Evolutionary conservation across 2,113 vertebrate species (phyloP).

Genomic region (Lophura nycthemera): DNA sequence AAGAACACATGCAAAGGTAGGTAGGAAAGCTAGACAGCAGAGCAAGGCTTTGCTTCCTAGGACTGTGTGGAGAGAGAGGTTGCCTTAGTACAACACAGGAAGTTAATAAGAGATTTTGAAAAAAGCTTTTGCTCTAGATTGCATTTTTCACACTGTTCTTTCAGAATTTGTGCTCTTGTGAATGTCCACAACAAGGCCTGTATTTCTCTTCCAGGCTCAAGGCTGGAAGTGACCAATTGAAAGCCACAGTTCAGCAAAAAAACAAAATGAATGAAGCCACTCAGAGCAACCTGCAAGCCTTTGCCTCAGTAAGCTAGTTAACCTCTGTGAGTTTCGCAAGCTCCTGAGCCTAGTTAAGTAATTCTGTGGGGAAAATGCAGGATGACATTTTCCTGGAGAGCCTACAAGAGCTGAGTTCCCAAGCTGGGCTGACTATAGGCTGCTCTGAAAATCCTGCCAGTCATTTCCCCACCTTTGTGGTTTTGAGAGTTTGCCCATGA

Average conservation of each 20-base stretch:
- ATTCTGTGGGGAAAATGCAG: neutral
- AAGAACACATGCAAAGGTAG: constrained; percentile 81
- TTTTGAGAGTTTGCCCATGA: neutral
- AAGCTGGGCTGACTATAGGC: neutral
- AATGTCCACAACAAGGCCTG: neutral
- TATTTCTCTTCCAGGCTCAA: constrained; percentile 80
- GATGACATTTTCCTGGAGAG: neutral
- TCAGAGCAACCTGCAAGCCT: constrained; percentile 80
- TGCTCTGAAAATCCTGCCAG: neutral
- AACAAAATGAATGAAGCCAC: no score
- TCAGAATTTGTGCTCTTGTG: neutral
- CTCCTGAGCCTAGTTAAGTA: neutral
- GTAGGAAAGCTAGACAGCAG: constrained; percentile 57
- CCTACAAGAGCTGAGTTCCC: neutral
- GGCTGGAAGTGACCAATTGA: constrained; percentile 85
- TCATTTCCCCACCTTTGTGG: neutral
- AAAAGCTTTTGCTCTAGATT: neutral
- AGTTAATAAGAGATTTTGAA: neutral
- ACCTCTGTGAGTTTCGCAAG: no score
- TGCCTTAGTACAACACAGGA: neutral
- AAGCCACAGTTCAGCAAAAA: constrained; percentile 84
- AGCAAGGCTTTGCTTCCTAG: neutral
- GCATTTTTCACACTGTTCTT: neutral
- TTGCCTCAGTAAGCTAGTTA: constrained; percentile 75
- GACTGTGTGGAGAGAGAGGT: neutral